Conservation (phyloP, 2,888 invertebrate genomes). For the Synergus japonicus region DNA sequence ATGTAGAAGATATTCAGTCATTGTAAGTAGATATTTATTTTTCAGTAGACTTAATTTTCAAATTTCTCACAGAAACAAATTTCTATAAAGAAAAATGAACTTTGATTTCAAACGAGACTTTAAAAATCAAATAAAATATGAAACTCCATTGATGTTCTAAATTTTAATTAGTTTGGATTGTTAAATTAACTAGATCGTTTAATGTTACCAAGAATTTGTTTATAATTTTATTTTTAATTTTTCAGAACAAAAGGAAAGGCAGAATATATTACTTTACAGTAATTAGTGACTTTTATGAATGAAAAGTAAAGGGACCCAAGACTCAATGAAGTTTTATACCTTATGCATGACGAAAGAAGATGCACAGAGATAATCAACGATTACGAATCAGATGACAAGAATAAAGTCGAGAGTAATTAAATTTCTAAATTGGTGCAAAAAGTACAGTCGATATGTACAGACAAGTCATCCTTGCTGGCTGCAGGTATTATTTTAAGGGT, state of each 20-base stretch:
- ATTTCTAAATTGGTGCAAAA: slow-evolving; percentile 80
- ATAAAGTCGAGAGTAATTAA: slow-evolving; percentile 76
- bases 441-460: slow-evolving; percentile 85
- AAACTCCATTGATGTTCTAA: too few species aligned
- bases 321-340: slow-evolving; percentile 84
- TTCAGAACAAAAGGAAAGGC: slow-evolving; percentile 78
- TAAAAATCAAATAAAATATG: background rate
- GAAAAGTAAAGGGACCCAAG: slow-evolving; percentile 84
- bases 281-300: slow-evolving; percentile 81
- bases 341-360: slow-evolving; percentile 81
- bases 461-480: slow-evolving; percentile 73
- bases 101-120: too few species aligned
- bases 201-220: background rate
- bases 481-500: slow-evolving; percentile 65
- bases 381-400: slow-evolving; percentile 80
- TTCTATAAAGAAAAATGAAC: too few species aligned
- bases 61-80: background rate
- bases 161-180: too few species aligned
- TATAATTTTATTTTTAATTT: background rate
- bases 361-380: slow-evolving; percentile 81
- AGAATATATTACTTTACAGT: slow-evolving; percentile 78
- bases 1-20: slow-evolving; percentile 84
- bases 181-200: background rate
- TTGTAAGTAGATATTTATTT: slow-evolving; percentile 77
- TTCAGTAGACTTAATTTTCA: background rate